Percentiles rank a stretch among this genome's conserved stretches.
phyloP scores from a whole-genome alignment of 1,140 invertebrate species.

The Lethocerus indicus region DNA sequence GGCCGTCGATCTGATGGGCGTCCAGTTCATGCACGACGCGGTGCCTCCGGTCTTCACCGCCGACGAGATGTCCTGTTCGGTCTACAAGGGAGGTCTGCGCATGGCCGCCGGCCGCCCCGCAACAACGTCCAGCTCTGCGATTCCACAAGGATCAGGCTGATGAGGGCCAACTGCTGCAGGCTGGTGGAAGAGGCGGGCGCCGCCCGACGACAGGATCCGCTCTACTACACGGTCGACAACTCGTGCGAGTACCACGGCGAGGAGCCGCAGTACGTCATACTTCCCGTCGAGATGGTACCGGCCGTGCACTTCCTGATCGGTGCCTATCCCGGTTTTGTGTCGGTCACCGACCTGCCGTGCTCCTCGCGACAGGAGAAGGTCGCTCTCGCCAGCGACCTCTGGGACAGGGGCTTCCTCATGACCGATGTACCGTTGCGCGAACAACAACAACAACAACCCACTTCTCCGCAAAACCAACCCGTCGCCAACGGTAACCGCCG shows the following conservation, averaged over 20 bases:
- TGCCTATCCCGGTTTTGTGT: conserved; percentile 33
- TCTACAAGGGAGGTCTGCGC: background rate
- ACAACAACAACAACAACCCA: too few species aligned
- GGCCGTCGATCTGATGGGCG: conserved; percentile 71
- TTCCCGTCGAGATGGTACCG: conserved; percentile 27
- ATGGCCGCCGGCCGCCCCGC: background rate
- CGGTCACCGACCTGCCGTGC: conserved; percentile 34
- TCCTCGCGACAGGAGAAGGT: too few species aligned
- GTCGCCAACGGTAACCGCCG: too few species aligned
- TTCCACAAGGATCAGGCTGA: background rate
- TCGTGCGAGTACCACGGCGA: conserved; percentile 32
- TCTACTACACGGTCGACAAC: conserved; percentile 39
- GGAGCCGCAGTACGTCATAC: conserved; percentile 33
- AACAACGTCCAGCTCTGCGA: background rate
- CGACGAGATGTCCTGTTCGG: too few species aligned
- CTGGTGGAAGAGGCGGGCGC: conserved; percentile 31
- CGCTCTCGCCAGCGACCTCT: too few species aligned
- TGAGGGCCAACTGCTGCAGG: conserved; percentile 20
- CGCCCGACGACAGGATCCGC: conserved; percentile 23
- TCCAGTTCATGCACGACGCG: conserved; percentile 68
- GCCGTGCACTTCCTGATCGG: conserved; percentile 32
- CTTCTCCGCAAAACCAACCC: too few species aligned
- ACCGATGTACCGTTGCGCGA: too few species aligned
- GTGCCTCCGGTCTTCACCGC: conserved; percentile 60
- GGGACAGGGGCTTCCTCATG: too few species aligned